These are phyloP conservation scores for Hafferia zeledoni DNA, from an alignment of 2,797 vertebrate species.

Conservation along the genomic window DNA sequence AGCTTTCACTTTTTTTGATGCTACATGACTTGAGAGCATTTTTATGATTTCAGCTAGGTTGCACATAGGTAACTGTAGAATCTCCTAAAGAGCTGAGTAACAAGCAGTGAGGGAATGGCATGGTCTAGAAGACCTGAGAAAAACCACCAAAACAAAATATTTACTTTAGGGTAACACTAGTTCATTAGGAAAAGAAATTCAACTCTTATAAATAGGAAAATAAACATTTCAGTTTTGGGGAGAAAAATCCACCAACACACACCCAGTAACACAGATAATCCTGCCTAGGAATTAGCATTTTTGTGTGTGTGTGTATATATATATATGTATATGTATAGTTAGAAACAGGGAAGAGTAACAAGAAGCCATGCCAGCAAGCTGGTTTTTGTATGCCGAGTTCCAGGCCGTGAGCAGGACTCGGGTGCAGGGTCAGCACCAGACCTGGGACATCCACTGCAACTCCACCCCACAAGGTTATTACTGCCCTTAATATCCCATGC, in stretches of 20 bases:
- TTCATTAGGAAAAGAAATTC: not conserved
- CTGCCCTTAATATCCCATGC: conserved; percentile 61
- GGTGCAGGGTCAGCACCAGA: not conserved
- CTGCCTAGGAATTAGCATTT: not conserved
- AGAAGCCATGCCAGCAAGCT: not conserved
- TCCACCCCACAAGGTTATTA: conserved; percentile 29
- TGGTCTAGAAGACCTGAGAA: not conserved
- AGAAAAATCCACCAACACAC: not conserved
- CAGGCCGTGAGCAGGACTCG: not conserved
- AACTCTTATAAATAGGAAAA: not conserved
- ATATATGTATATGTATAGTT: not conserved
- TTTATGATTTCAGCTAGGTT: not conserved
- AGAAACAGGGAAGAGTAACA: not conserved
- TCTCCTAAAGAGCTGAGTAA: not conserved
- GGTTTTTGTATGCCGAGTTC: not conserved
- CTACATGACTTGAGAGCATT: not conserved
- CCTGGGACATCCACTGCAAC: not conserved
- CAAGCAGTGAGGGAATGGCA: not conserved
- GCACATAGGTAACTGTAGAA: not conserved
- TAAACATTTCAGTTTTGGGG: not conserved
- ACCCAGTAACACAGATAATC: not conserved
- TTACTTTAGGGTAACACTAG: conserved; percentile 11
- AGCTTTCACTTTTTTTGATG: not conserved
- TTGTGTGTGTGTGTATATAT: too few relatives aligned
- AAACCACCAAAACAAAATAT: not conserved